A percentile compares a stretch with the other conserved stretches of the same genome.
phyloP scores from a whole-genome alignment of 2,888 invertebrate genomes.

The Diplazon laetatorius region DNA sequence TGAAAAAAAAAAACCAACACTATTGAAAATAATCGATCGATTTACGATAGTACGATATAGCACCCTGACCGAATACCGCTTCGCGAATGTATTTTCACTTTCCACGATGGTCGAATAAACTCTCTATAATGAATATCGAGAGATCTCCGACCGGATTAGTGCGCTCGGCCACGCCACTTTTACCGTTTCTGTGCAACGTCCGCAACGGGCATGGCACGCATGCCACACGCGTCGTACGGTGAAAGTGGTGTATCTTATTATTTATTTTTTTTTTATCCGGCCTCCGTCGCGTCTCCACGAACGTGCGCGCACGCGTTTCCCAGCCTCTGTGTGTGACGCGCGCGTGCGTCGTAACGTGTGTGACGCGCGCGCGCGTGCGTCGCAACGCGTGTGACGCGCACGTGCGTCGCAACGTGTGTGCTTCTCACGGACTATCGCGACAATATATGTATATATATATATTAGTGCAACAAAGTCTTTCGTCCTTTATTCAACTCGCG shows the following conservation, averaged over 20 bases:
- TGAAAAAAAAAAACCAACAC: no score
- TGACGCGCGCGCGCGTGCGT: no score
- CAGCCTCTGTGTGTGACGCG: not conserved
- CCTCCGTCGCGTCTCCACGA: not conserved
- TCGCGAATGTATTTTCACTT: slow-evolving; percentile 45
- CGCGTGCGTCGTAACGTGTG: no score
- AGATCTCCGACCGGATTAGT: not conserved
- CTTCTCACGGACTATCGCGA: not conserved
- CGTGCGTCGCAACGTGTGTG: not conserved
- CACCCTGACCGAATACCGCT: no score
- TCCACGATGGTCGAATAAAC: slow-evolving; percentile 33
- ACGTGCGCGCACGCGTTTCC: not conserved
- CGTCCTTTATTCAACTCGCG: slow-evolving; percentile 19
- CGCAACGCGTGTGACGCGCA: no score
- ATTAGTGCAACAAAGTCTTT: slow-evolving; percentile 10
- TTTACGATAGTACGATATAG: no score
- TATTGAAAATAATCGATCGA: no score
- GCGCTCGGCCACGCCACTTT: slow-evolving; percentile 17
- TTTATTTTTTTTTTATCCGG: slow-evolving; percentile 4
- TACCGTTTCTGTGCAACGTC: slow-evolving; percentile 19
- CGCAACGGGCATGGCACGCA: slow-evolving; percentile 21
- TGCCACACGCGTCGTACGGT: slow-evolving; percentile 40
- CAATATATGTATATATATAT: not conserved
- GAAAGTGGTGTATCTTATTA: slow-evolving; percentile 44
- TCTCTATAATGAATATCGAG: slow-evolving; percentile 40